Evolutionary conservation across 2,888 invertebrate genomes (phyloP).

Genomic region (Beris morrisii): DNA sequence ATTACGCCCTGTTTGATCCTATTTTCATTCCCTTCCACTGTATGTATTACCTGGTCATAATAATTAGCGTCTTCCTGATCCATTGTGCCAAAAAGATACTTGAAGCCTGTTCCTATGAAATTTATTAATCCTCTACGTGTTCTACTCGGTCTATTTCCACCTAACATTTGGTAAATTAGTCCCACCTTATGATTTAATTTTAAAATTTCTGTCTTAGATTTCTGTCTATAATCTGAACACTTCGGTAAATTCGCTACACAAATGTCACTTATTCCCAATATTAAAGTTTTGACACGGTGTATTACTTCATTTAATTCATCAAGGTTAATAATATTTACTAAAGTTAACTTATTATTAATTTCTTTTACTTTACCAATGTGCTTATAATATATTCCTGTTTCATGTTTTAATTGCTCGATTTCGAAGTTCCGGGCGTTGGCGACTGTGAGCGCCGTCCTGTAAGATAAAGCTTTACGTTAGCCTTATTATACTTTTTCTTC

Average conservation of each 20-base stretch:
- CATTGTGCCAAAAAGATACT: slow-evolving; percentile 28
- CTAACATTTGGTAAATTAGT: slow-evolving; percentile 24
- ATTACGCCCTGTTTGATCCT: slow-evolving; percentile 30
- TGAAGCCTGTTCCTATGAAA: slow-evolving; percentile 26
- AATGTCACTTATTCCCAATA: neutral
- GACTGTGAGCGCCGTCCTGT: slow-evolving; percentile 1
- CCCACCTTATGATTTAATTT: neutral
- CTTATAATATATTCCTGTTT: slow-evolving; percentile 26
- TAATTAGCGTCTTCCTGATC: slow-evolving; percentile 29
- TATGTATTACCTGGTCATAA: slow-evolving; percentile 9
- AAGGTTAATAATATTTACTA: slow-evolving; percentile 21
- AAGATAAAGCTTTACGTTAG: slow-evolving; percentile 14
- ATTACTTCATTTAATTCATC: slow-evolving; percentile 3
- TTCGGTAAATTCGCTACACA: neutral
- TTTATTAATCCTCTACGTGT: slow-evolving; percentile 10
- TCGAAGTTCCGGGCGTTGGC: slow-evolving; percentile 7
- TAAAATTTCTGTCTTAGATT: neutral
- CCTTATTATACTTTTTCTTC: slow-evolving; percentile 6
- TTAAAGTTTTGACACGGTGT: slow-evolving; percentile 12
- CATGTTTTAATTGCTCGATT: slow-evolving; percentile 17
- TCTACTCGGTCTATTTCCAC: neutral
- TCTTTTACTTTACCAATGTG: slow-evolving; percentile 18
- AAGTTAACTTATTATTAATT: slow-evolving; percentile 20
- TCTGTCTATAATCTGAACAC: neutral
- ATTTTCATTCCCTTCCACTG: slow-evolving; percentile 24